A percentile compares a stretch with the other conserved stretches of the same genome.
Conservation (phyloP, 2,797 vertebrate species). For the Furcifer pardalis region DNA sequence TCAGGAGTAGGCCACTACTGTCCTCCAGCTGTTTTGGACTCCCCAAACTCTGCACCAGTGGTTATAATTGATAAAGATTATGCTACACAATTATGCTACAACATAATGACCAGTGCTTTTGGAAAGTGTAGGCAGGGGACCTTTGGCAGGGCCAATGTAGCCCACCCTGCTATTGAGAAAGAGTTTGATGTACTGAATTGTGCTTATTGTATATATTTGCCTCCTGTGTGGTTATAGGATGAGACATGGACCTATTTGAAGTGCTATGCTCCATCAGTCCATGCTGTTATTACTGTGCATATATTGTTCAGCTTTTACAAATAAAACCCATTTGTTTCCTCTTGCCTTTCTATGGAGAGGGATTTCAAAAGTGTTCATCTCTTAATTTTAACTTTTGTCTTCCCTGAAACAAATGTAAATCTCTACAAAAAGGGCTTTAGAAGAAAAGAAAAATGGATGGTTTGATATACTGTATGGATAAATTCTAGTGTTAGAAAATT, state of each 20-base stretch:
- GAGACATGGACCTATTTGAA: neutral
- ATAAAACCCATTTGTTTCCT: constrained; percentile 40
- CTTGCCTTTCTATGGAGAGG: constrained; percentile 47
- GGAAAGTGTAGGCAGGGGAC: no score
- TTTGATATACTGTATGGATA: constrained; percentile 29
- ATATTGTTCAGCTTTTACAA: neutral
- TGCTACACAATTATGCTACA: no score
- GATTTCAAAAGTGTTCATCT: constrained; percentile 37
- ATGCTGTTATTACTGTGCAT: neutral
- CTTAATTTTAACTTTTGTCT: constrained; percentile 42
- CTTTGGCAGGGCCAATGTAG: no score
- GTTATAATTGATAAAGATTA: no score
- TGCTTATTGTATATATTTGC: neutral
- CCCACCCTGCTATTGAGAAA: no score
- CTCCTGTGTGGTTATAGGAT: neutral
- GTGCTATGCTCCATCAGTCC: neutral
- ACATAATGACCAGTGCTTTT: no score
- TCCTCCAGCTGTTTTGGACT: no score
- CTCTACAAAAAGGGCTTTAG: constrained; percentile 34
- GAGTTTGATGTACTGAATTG: no score
- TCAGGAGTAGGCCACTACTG: no score
- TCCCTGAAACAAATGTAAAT: constrained; percentile 48
- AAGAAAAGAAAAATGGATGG: constrained; percentile 29
- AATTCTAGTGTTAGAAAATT: constrained; percentile 27
- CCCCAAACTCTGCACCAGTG: no score